Evolutionary conservation across 2,797 vertebrate species (phyloP).

Genomic region (Enteromius anoplus): DNA sequence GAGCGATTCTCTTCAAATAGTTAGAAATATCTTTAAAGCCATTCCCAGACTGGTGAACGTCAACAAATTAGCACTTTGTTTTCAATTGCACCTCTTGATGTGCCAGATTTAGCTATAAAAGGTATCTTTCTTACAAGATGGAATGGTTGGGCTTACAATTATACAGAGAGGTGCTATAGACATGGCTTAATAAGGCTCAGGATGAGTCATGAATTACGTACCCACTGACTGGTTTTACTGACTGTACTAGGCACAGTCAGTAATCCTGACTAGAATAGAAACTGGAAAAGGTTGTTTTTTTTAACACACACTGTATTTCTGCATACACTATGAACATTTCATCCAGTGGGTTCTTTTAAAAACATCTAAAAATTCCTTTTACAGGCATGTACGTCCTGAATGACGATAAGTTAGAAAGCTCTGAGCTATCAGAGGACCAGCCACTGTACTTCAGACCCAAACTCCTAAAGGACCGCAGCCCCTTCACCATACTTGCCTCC

Average conservation of each 20-base stretch:
- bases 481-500: conserved; percentile 92
- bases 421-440: conserved; percentile 88
- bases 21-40: conserved; percentile 1
- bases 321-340: neutral
- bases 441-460: conserved; percentile 86
- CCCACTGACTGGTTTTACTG: neutral
- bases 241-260: neutral
- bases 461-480: conserved; percentile 91
- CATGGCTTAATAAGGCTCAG: neutral
- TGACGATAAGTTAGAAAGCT: conserved; percentile 88
- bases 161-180: neutral
- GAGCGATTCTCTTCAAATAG: neutral
- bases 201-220: neutral
- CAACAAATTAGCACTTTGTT: neutral
- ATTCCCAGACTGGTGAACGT: neutral
- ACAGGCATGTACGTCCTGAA: conserved; percentile 97
- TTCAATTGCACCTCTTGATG: neutral
- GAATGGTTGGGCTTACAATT: neutral
- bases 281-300: neutral
- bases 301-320: neutral
- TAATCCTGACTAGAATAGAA: neutral
- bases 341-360: neutral
- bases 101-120: neutral
- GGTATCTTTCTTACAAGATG: neutral
- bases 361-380: conserved; percentile 35